Base-by-base conservation (phyloP, 2,888 invertebrate species). In the Brenthis ino region DNA sequence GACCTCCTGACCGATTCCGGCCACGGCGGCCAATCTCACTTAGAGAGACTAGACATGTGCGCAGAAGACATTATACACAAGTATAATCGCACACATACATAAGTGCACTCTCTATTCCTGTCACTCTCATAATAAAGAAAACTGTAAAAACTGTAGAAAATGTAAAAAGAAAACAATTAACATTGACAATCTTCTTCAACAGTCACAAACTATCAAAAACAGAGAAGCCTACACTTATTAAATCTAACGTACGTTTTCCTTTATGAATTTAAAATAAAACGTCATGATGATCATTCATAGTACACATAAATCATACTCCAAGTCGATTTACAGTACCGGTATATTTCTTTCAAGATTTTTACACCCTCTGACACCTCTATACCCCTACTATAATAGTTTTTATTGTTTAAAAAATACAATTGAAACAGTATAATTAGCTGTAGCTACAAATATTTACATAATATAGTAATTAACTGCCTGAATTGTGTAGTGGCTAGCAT, bases 311-410 rank as follows among this genome's bases (percentile, higher is more conserved):
- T 86, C 82, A 85, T 83, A 82, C 82, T 86, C 79, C 80, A 80
- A 84, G 80, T 79, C 81, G 83, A 85, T 85, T 85, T 81, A 81
- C 80, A 82, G 79, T 79, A 80, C 82, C 72, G 72, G 72, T 74
- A 82, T 83, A 83, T 84, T 86, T 84, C 82, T 84, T 86, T 85
- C 77, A 79, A 84, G 80, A 85, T 82, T 84, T 82, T 79, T 81
- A 81, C 82, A 80, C 85, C 82, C 82, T 81, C 80, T 79, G 82
- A 85, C 80, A 82, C 81, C 81, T 83, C 48, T 78, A 55, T 56
- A 20, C 43, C 72, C 65, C 68, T 74, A 70, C 85, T 63, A 54
- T 14, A 8, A 1, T 16, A n/a, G 6, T 16, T 16, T 16, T 16
- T 16, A 11, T 51, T 51, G 51, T 51, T 14, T 16, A 13, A 51